These are phyloP conservation scores for Monopterus albus DNA, from an alignment of 2,113 vertebrate genomes.

Conservation along the genomic window DNA sequence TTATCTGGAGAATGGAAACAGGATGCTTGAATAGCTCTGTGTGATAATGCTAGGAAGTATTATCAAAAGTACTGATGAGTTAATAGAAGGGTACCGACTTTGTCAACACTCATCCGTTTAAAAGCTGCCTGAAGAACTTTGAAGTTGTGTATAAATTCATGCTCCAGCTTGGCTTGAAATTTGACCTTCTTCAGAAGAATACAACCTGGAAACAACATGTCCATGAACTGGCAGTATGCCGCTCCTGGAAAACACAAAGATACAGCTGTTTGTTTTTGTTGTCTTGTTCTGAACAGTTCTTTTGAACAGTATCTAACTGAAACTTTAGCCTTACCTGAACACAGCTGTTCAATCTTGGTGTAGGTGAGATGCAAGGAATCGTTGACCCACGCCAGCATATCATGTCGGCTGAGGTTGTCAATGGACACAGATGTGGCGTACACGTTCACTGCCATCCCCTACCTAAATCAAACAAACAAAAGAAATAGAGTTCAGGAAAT, in stretches of 20 bases:
- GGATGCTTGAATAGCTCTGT: constrained; percentile 4
- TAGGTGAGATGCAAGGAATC: constrained; percentile 96
- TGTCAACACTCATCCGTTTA: constrained; percentile 97
- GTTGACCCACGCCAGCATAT: constrained; percentile 98
- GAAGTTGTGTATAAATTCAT: constrained; percentile 98
- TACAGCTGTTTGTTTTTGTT: too few relatives aligned
- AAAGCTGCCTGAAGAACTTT: constrained; percentile 97
- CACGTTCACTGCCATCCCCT: constrained; percentile 98
- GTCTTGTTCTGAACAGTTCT: not conserved
- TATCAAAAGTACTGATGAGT: not conserved
- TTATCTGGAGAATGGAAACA: constrained; percentile 84
- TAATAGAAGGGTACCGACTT: constrained; percentile 82
- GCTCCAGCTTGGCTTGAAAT: constrained; percentile 98
- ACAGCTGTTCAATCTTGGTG: constrained; percentile 97
- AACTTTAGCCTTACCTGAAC: constrained; percentile 86
- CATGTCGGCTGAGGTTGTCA: constrained; percentile 97
- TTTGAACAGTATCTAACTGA: not conserved
- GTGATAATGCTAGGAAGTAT: too few relatives aligned
- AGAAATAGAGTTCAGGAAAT: too few relatives aligned
- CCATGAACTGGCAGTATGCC: constrained; percentile 99
- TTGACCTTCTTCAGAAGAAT: constrained; percentile 97
- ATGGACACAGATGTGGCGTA: constrained; percentile 97
- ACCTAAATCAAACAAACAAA: constrained; percentile 70
- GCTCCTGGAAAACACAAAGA: constrained; percentile 83
- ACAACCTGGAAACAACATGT: constrained; percentile 97